These are phyloP conservation scores for Pontoporia blainvillei DNA, from an alignment of 2,113 vertebrate genomes.

Conservation along the genomic window DNA sequence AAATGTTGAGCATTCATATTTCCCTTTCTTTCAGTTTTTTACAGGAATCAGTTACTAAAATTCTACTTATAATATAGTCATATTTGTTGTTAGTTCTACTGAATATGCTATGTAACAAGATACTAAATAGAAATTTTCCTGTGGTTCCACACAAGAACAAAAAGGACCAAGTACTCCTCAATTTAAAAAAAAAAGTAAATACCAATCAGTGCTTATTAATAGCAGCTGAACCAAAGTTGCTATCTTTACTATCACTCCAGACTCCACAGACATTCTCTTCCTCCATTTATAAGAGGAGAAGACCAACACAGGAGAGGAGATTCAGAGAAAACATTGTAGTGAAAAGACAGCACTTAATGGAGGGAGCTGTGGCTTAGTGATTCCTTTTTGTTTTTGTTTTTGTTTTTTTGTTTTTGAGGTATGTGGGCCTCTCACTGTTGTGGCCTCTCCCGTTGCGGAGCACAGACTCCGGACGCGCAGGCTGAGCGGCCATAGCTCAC, in stretches of 20 bases:
- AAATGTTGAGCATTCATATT: not conserved
- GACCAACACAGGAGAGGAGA: fast-evolving
- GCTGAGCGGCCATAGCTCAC: too few relatives aligned
- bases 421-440: too few relatives aligned
- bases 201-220: not conserved
- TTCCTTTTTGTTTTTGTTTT: not conserved
- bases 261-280: not conserved
- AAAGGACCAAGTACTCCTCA: not conserved
- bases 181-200: not conserved
- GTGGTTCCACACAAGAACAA: not conserved
- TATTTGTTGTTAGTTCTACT: not conserved
- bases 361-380: not conserved
- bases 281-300: not conserved
- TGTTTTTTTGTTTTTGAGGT: too few relatives aligned
- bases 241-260: not conserved
- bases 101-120: not conserved
- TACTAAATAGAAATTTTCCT: not conserved
- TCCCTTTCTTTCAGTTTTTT: not conserved
- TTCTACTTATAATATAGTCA: not conserved
- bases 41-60: not conserved
- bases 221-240: not conserved
- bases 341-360: not conserved
- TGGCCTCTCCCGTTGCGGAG: too few relatives aligned
- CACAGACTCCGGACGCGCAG: too few relatives aligned
- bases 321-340: not conserved